phyloP scores from a whole-genome alignment of 2,888 invertebrate genomes.

The Galerucella pusilla region DNA sequence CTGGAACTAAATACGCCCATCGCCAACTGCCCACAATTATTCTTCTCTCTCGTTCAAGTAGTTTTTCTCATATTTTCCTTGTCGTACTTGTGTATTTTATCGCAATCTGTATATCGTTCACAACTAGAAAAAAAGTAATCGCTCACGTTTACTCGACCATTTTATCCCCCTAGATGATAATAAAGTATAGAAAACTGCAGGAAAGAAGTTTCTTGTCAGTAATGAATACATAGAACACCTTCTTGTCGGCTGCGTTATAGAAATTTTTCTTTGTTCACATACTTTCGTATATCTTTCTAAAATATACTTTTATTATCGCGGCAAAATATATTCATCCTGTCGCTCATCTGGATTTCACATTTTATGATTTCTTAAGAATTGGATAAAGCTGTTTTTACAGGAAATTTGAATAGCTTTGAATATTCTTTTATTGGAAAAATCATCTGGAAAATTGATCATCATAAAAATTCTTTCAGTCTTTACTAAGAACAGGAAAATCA shows the following conservation, averaged over 20 bases:
- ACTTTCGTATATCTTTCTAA: neutral
- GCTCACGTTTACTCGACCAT: neutral
- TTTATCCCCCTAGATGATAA: constrained; percentile 24
- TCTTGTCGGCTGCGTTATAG: constrained; percentile 12
- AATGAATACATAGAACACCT: constrained; percentile 39
- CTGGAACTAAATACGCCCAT: too few relatives aligned
- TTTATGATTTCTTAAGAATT: neutral
- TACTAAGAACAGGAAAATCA: too few relatives aligned
- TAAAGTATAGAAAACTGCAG: constrained; percentile 31
- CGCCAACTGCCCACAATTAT: too few relatives aligned
- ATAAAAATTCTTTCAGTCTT: too few relatives aligned
- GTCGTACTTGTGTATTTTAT: too few relatives aligned
- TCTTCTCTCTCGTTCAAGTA: too few relatives aligned
- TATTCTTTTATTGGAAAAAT: too few relatives aligned
- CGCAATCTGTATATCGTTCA: too few relatives aligned
- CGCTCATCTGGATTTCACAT: neutral
- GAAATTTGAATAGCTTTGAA: too few relatives aligned
- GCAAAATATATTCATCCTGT: neutral
- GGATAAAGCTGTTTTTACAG: too few relatives aligned
- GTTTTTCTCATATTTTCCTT: too few relatives aligned
- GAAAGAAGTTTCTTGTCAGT: constrained; percentile 28
- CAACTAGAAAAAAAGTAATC: neutral
- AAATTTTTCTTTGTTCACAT: neutral
- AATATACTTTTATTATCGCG: neutral
- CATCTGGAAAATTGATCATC: too few relatives aligned